Percentiles rank a stretch among this genome's conserved stretches.
These are phyloP conservation scores for Eucidaris tribuloides DNA, from an alignment of 35 echinoderm and acorn worm genomes.

Conservation along the genomic window DNA sequence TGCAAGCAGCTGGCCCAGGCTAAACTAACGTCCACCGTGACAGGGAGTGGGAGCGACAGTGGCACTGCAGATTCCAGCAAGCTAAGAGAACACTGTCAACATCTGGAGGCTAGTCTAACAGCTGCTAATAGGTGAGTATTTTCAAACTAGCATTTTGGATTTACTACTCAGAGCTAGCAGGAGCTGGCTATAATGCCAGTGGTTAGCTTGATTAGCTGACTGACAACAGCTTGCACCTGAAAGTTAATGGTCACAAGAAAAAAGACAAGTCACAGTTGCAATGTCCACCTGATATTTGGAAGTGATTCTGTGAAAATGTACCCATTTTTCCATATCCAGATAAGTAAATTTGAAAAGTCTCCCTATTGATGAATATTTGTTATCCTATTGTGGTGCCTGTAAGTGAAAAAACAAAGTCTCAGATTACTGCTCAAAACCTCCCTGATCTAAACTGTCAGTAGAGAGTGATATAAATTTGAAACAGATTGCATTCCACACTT, in stretches of 20 bases:
- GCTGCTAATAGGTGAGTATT: slow-evolving; percentile 36
- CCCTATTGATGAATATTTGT: too few relatives aligned
- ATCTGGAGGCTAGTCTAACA: slow-evolving; percentile 36
- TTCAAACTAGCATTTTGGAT: not conserved
- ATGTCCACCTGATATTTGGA: not conserved
- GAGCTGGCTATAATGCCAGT: too few relatives aligned
- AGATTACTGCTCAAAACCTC: too few relatives aligned
- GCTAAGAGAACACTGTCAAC: slow-evolving; percentile 48
- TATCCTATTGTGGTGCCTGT: too few relatives aligned
- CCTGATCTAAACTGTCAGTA: too few relatives aligned
- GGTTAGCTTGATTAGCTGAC: not conserved
- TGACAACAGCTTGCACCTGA: not conserved
- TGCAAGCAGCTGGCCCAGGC: slow-evolving; percentile 15
- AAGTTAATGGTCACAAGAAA: not conserved
- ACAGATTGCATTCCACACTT: too few relatives aligned
- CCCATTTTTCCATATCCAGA: too few relatives aligned
- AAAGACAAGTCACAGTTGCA: not conserved
- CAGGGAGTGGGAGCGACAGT: not conserved
- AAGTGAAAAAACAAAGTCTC: too few relatives aligned
- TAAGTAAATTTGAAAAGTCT: too few relatives aligned
- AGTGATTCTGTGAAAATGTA: too few relatives aligned
- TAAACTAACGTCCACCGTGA: too few relatives aligned
- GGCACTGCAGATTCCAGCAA: slow-evolving; percentile 42
- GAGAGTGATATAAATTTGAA: too few relatives aligned
- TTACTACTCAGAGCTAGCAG: not conserved